Base-by-base conservation (phyloP, 2,888 invertebrate genomes). In the Oxyteleia sp. region DNA sequence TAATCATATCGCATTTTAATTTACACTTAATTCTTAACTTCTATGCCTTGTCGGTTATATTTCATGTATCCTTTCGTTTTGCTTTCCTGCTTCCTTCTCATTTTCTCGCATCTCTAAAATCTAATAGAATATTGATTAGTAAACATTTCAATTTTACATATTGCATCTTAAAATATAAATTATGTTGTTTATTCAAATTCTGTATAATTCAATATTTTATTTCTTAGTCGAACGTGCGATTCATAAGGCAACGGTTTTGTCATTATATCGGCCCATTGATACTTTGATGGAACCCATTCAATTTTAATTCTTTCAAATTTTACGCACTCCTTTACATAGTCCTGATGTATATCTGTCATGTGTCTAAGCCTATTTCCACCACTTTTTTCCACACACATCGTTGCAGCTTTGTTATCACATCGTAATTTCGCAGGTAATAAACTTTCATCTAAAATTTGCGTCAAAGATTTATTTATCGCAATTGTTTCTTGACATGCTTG, bases 341-440 rank as follows among this genome's bases (percentile, higher is more conserved):
- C 32, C 8, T 32, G 5, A 32, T 32, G 4, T 4, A 32, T 10
- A 7, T 32, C 32, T 3, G 32, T 32, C 32, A 32, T 32, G 8
- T 32, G 32, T 32, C 8, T 32, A 3, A 32, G 8, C 8, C 8
- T 32, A 7, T 3, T 32, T 3, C 8, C 8, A 7, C 32, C 32
- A 7, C 5, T 7, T 1, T 3, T 32, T 32, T 32, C 8, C 1
- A 8, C 32, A 32, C 32, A 32, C 1, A 32, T 7, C 4, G 5
- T 32, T 1, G 32, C 32, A 8, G 32, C 32, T 32, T 32, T 71
- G 23, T 84, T 84, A 35, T 84, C 72, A 74, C 82, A 84, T 53
- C 72, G 47, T n/a, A 84, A 7, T 20, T 41, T 79, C 5, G 71
- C 63, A 8, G 84, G 84, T 29, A 51, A 45, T n/a, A 55, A 57